phyloP scores from a whole-genome alignment of 2,888 invertebrate species.

The Sarcophaga variegata region DNA sequence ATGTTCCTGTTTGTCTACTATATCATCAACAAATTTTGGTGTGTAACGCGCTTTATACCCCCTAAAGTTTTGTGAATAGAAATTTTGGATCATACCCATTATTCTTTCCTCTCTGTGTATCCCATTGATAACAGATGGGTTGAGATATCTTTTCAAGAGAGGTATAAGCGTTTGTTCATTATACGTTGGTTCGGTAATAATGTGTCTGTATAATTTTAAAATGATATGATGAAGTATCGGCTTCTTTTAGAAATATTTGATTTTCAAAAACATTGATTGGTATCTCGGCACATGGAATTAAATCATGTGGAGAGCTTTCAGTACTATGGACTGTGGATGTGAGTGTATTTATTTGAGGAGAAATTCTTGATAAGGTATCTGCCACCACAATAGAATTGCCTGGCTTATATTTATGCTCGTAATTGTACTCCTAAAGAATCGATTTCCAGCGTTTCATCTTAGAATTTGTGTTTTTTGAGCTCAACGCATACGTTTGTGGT shows the following conservation, averaged over 20 bases:
- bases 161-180: slow-evolving; percentile 38
- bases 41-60: slow-evolving; percentile 44
- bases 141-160: background rate
- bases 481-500: slow-evolving; percentile 25
- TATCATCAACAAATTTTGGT: slow-evolving; percentile 39
- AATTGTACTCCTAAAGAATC: slow-evolving; percentile 6
- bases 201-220: slow-evolving; percentile 37
- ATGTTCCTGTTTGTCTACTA: slow-evolving; percentile 28
- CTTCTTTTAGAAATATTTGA: background rate
- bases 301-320: slow-evolving; percentile 38
- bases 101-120: background rate
- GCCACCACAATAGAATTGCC: slow-evolving; percentile 30
- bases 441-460: background rate
- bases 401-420: background rate
- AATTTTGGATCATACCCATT: slow-evolving; percentile 45
- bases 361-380: slow-evolving; percentile 36
- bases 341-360: background rate
- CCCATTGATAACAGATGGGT: background rate
- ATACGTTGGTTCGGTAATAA: slow-evolving; percentile 25
- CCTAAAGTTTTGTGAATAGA: slow-evolving; percentile 40
- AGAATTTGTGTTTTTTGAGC: slow-evolving; percentile 40
- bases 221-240: slow-evolving; percentile 13
- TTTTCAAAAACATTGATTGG: slow-evolving; percentile 53
- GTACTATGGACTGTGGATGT: slow-evolving; percentile 30
- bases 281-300: slow-evolving; percentile 28